These are phyloP conservation scores for Takifugu flavidus DNA, from an alignment of 2,113 vertebrate species.

Conservation along the genomic window DNA sequence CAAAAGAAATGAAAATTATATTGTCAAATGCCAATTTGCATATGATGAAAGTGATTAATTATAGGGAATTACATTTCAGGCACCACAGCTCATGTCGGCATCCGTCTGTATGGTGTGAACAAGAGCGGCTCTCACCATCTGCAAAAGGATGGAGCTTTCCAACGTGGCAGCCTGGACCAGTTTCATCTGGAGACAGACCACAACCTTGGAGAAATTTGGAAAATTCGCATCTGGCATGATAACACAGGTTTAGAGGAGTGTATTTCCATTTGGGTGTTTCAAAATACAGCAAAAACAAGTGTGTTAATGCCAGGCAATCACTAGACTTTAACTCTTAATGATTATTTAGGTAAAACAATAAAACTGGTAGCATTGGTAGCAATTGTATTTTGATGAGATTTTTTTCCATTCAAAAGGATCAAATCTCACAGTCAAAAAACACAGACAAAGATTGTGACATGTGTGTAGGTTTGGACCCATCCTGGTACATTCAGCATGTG, in stretches of 20 bases:
- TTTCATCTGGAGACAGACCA: constrained; percentile 79
- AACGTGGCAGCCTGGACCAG: constrained; percentile 71
- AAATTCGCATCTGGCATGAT: constrained; percentile 82
- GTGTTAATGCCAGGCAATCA: neutral
- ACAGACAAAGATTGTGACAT: neutral
- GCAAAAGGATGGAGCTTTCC: constrained; percentile 75
- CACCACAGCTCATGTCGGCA: constrained; percentile 79
- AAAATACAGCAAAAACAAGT: too few relatives aligned
- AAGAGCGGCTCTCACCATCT: constrained; percentile 79
- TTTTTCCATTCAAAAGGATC: neutral
- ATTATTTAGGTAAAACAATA: too few relatives aligned
- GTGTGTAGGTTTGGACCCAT: constrained; percentile 74
- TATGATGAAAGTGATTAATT: neutral
- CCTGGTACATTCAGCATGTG: constrained; percentile 79
- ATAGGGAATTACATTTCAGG: constrained; percentile 47
- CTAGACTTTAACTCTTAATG: too few relatives aligned
- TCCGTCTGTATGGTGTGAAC: constrained; percentile 74
- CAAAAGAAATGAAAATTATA: neutral
- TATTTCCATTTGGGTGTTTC: too few relatives aligned
- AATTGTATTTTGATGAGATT: neutral
- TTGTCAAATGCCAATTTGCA: neutral
- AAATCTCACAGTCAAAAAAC: neutral
- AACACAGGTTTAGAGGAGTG: constrained; percentile 73
- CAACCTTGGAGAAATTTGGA: constrained; percentile 79
- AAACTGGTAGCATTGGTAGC: too few relatives aligned